Conservation (phyloP, 1,140 invertebrate species). For the Drosophila pseudoobscura region DNA sequence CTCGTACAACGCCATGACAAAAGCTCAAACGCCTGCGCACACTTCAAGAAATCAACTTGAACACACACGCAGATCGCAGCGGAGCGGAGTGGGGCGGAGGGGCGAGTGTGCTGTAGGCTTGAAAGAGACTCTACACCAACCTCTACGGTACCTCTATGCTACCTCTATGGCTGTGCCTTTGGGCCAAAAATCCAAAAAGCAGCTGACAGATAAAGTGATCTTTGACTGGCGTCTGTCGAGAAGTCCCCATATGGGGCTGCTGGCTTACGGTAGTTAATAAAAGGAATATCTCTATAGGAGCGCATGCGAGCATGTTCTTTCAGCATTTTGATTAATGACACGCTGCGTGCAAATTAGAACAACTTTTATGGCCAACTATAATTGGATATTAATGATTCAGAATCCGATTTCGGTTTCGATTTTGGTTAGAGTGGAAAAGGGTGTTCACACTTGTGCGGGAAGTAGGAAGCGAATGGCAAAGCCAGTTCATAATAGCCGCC, state of each 20-base stretch:
- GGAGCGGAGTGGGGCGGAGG: no score
- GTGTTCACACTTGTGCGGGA: slow-evolving; percentile 42
- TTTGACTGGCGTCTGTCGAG: slow-evolving; percentile 64
- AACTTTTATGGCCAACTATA: slow-evolving; percentile 71
- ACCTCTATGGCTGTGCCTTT: slow-evolving; percentile 19
- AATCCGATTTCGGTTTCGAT: slow-evolving; percentile 43
- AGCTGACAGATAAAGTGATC: slow-evolving; percentile 32
- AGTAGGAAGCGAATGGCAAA: slow-evolving; percentile 46
- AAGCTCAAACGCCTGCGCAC: slow-evolving; percentile 70
- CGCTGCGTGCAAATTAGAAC: slow-evolving; percentile 73
- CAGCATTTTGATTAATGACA: slow-evolving; percentile 70
- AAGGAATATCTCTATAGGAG: slow-evolving; percentile 33
- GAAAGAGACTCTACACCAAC: slow-evolving; percentile 2
- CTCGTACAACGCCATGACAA: slow-evolving; percentile 22
- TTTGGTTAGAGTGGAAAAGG: slow-evolving; percentile 17
- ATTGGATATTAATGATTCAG: slow-evolving; percentile 77
- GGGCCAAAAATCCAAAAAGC: slow-evolving; percentile 48
- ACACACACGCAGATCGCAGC: slow-evolving; percentile 31
- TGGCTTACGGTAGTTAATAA: slow-evolving; percentile 56
- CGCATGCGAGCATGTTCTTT: slow-evolving; percentile 25
- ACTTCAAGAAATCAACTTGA: slow-evolving; percentile 60
- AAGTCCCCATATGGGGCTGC: slow-evolving; percentile 42
- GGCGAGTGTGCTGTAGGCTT: slow-evolving; percentile 16
- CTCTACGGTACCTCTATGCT: no score
- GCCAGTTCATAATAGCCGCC: slow-evolving; percentile 57